A percentile compares a stretch with the other conserved stretches of the same genome.
These are phyloP conservation scores for Nerophis ophidion DNA, from an alignment of 2,113 vertebrate species.

Conservation along the genomic window DNA sequence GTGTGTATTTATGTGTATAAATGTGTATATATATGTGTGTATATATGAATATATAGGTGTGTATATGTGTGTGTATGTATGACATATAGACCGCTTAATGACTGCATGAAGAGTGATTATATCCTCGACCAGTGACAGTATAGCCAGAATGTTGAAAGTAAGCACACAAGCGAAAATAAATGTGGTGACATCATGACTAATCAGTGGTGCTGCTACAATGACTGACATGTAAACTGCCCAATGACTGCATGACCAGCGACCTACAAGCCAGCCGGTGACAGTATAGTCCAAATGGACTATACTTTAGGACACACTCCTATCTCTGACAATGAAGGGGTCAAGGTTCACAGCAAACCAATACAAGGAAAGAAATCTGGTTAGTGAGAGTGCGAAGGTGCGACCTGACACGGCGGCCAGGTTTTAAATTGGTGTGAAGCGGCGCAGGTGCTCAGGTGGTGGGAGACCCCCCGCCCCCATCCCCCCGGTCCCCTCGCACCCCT, in stretches of 20 bases:
- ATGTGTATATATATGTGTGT: too few relatives aligned
- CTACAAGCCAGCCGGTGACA: background rate
- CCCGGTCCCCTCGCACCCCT: background rate
- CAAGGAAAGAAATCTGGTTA: slow-evolving; percentile 16
- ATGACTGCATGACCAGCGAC: background rate
- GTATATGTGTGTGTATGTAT: too few relatives aligned
- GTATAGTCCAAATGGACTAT: background rate
- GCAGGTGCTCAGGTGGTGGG: slow-evolving; percentile 28
- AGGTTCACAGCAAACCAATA: background rate
- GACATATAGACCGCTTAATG: too few relatives aligned
- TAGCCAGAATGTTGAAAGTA: background rate
- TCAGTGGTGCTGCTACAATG: background rate
- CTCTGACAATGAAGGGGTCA: background rate
- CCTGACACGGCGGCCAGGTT: slow-evolving; percentile 25
- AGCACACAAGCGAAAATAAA: background rate
- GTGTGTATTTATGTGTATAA: too few relatives aligned
- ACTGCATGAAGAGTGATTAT: too few relatives aligned
- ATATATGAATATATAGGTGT: too few relatives aligned
- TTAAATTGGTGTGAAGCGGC: slow-evolving; percentile 55
- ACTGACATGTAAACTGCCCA: background rate
- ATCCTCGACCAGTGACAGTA: too few relatives aligned
- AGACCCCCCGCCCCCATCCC: too few relatives aligned
- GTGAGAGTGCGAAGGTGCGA: slow-evolving; percentile 36
- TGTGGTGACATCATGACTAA: background rate
- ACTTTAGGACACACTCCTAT: too few relatives aligned